These are phyloP conservation scores for Augiades crinisus DNA, from an alignment of 2,888 invertebrate species.

Conservation along the genomic window DNA sequence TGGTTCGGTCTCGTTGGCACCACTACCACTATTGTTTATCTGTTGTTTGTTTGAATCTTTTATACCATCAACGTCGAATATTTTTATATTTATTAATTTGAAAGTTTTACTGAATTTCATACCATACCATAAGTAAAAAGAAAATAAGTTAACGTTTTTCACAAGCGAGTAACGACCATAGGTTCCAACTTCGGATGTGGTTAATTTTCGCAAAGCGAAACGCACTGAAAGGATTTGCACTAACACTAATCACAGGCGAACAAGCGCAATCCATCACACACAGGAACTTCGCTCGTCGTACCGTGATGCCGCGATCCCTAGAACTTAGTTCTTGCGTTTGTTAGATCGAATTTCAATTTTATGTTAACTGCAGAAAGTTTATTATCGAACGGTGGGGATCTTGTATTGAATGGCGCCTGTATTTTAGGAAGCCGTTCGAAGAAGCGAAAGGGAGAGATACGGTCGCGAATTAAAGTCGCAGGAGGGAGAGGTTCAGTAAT, in stretches of 20 bases:
- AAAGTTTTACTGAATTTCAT: no score
- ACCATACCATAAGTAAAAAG: neutral
- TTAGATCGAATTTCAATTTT: slow-evolving; percentile 44
- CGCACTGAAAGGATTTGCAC: slow-evolving; percentile 21
- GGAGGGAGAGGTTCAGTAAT: slow-evolving; percentile 47
- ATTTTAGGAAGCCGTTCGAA: slow-evolving; percentile 78
- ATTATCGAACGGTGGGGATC: slow-evolving; percentile 44
- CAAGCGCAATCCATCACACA: slow-evolving; percentile 54
- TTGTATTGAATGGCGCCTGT: slow-evolving; percentile 59
- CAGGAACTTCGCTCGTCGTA: slow-evolving; percentile 75
- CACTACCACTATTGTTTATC: no score
- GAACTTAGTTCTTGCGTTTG: slow-evolving; percentile 41
- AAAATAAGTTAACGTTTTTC: neutral
- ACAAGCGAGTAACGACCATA: neutral
- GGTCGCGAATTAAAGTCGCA: slow-evolving; percentile 62
- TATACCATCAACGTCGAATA: no score
- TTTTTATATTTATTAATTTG: no score
- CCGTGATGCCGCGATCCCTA: slow-evolving; percentile 69
- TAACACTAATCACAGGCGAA: slow-evolving; percentile 24
- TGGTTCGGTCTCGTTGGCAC: no score
- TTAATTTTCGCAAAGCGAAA: slow-evolving; percentile 22
- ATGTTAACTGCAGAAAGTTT: slow-evolving; percentile 45
- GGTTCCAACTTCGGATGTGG: slow-evolving; percentile 13
- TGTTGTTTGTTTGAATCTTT: no score
- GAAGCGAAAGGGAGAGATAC: slow-evolving; percentile 58